Percentiles rank a stretch among this genome's conserved stretches.
phyloP scores from a whole-genome alignment of 2,797 vertebrate species.

The Gobionotothen gibberifrons region DNA sequence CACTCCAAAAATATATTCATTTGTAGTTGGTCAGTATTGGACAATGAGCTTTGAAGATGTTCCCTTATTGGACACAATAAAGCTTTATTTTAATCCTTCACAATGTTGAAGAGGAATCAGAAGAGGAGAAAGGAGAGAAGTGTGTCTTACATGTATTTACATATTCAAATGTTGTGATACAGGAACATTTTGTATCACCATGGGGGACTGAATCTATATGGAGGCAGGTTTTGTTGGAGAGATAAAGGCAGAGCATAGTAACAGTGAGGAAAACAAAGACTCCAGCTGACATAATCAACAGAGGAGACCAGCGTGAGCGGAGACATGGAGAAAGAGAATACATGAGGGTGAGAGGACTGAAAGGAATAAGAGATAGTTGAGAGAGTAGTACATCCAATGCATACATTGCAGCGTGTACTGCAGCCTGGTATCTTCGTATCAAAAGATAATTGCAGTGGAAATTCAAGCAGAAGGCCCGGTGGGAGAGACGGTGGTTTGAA shows the following conservation, averaged over 20 bases:
- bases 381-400: not conserved
- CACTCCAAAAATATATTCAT: not conserved
- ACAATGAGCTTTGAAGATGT: slow-evolving; percentile 6
- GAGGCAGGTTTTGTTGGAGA: slow-evolving; percentile 17
- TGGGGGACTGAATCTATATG: slow-evolving; percentile 23
- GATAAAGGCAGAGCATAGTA: slow-evolving; percentile 22
- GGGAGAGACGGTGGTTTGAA: slow-evolving; percentile 36
- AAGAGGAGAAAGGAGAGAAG: not conserved
- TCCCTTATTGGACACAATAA: slow-evolving; percentile 5
- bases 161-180: slow-evolving; percentile 7
- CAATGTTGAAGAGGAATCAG: slow-evolving; percentile 15
- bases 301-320: slow-evolving; percentile 13
- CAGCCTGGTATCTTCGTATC: slow-evolving; percentile 17
- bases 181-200: slow-evolving; percentile 13
- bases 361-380: slow-evolving; percentile 20
- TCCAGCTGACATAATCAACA: slow-evolving; percentile 22
- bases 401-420: not conserved
- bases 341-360: slow-evolving; percentile 16
- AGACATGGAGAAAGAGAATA: slow-evolving; percentile 21
- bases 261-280: slow-evolving; percentile 16
- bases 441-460: slow-evolving; percentile 21
- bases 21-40: slow-evolving; percentile 30
- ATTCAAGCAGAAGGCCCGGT: slow-evolving; percentile 18
- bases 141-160: not conserved
- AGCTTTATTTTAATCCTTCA: slow-evolving; percentile 1